Evolutionary conservation across 2,797 vertebrate genomes (phyloP).

Genomic region (Orientallactaga sibirica): DNA sequence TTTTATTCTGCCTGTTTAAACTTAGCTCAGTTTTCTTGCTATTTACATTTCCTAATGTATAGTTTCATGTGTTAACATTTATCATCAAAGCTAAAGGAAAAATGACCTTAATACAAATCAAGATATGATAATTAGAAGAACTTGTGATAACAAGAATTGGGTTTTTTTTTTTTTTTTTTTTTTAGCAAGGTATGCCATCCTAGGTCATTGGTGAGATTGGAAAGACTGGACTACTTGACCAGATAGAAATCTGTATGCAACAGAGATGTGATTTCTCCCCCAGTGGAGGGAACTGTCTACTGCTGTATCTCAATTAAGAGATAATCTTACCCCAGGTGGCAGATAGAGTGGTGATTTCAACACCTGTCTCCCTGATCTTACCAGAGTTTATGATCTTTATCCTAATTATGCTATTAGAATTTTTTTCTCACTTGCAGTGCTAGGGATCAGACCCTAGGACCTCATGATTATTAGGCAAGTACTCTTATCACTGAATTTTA

Average conservation of each 20-base stretch:
- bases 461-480: neutral
- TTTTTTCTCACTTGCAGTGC: neutral
- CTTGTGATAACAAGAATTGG: neutral
- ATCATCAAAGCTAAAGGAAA: slow-evolving; percentile 15
- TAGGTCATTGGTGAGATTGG: neutral
- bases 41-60: neutral
- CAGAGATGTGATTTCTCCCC: neutral
- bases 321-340: neutral
- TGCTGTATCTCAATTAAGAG: neutral
- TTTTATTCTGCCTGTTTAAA: slow-evolving; percentile 23
- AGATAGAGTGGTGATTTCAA: neutral
- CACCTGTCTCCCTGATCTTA: neutral
- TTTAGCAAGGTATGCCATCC: neutral
- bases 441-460: neutral
- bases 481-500: neutral
- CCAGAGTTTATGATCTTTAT: slow-evolving; percentile 9
- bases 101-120: neutral
- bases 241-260: neutral
- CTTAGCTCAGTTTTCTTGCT: slow-evolving; percentile 3
- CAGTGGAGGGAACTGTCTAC: neutral
- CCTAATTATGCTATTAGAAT: neutral
- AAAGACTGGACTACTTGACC: neutral
- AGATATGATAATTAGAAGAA: neutral
- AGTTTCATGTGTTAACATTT: neutral
- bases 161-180: neutral